A percentile compares a stretch with the other conserved stretches of the same genome.
Conservation (phyloP, 2,113 vertebrate genomes). For the Podiceps cristatus region DNA sequence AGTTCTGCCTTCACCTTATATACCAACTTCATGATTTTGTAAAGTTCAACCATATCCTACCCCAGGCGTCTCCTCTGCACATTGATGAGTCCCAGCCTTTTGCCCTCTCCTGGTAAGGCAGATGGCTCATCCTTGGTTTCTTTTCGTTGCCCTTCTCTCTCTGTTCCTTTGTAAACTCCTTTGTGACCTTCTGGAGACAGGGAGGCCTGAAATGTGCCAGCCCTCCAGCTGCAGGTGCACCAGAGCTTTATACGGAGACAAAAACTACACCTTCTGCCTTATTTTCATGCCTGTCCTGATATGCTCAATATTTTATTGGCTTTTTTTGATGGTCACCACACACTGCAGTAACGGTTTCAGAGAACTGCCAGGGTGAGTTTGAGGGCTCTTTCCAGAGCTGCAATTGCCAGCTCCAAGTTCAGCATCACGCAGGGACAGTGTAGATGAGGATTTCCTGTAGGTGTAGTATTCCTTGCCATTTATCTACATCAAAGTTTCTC, state of each 20-base stretch:
- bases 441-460: background rate
- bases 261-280: background rate
- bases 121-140: background rate
- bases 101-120: background rate
- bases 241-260: background rate
- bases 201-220: background rate
- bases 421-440: background rate
- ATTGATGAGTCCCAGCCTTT: background rate
- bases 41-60: background rate
- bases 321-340: background rate
- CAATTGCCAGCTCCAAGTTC: background rate
- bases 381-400: background rate
- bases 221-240: background rate
- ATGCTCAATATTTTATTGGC: background rate
- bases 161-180: background rate
- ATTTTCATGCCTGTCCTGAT: background rate
- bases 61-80: background rate
- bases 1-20: background rate
- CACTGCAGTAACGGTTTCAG: background rate
- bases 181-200: background rate
- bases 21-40: background rate
- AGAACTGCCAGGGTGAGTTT: background rate
- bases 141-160: background rate
- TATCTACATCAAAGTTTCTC: background rate
- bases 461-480: background rate